A percentile compares a stretch with the other conserved stretches of the same genome.
Conservation (phyloP, 1,140 invertebrate species). For the fruit fly (Drosophila melanogaster) region Release_6_plus_ISO1_MT NT_033777.3:26577001-26577500, state of each 20-base stretch:
- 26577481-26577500: not conserved
- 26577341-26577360: not conserved
- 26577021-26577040: slow-evolving; percentile 68
- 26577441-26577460: not conserved
- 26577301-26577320: slow-evolving; percentile 14
- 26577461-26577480: not conserved
- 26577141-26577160: slow-evolving; percentile 36
- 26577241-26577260: not conserved
- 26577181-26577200: slow-evolving; percentile 26
- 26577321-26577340: slow-evolving; percentile 29
- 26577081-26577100: slow-evolving; percentile 21
- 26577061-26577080: slow-evolving; percentile 14
- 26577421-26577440: not conserved
- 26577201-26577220: slow-evolving; percentile 8
- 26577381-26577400: not conserved
- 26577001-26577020: slow-evolving; percentile 51
- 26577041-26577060: slow-evolving; percentile 62
- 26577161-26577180: slow-evolving; percentile 42
- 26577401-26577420: not conserved
- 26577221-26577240: slow-evolving; percentile 12
- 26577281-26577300: slow-evolving; percentile 1
- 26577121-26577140: slow-evolving; percentile 69
- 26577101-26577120: slow-evolving; percentile 59
- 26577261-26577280: not conserved
- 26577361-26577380: slow-evolving; percentile 18